These are phyloP conservation scores for Dyspetes luteomarginatus DNA, from an alignment of 2,888 invertebrate species.

Conservation along the genomic window DNA sequence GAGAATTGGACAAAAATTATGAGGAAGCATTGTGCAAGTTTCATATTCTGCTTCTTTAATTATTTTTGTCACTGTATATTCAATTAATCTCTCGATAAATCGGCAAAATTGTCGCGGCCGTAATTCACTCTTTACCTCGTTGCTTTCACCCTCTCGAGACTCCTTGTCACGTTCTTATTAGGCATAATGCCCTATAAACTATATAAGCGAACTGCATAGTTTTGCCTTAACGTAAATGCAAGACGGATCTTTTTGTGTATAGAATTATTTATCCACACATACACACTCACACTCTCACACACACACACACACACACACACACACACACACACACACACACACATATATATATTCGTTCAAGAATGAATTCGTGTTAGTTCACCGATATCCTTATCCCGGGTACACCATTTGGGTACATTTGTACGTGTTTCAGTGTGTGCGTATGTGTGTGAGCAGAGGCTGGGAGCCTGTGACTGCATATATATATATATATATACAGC, in stretches of 20 bases:
- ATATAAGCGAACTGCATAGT: conserved; percentile 15
- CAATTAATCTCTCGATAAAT: background rate
- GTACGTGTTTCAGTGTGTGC: background rate
- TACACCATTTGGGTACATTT: too few species aligned
- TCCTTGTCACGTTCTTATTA: conserved; percentile 50
- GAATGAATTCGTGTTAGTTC: conserved; percentile 18
- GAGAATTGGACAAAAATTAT: too few species aligned
- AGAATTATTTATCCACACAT: conserved; percentile 26
- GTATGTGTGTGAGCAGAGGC: background rate
- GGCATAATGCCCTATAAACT: conserved; percentile 57
- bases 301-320: conserved; percentile 42
- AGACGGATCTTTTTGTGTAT: background rate
- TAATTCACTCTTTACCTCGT: conserved; percentile 33
- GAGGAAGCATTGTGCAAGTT: too few species aligned
- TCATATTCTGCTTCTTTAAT: too few species aligned
- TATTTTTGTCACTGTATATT: background rate
- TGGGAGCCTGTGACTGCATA: too few species aligned
- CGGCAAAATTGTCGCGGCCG: background rate
- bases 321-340: conserved; percentile 41
- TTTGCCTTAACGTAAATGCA: conserved; percentile 19
- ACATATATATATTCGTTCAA: background rate
- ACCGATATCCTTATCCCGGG: conserved; percentile 19
- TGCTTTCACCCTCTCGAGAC: conserved; percentile 46
- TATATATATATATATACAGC: background rate
- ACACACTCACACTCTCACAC: background rate